Evolutionary conservation across 2,888 invertebrate species (phyloP).

Genomic region (Mythimna vitellina): DNA sequence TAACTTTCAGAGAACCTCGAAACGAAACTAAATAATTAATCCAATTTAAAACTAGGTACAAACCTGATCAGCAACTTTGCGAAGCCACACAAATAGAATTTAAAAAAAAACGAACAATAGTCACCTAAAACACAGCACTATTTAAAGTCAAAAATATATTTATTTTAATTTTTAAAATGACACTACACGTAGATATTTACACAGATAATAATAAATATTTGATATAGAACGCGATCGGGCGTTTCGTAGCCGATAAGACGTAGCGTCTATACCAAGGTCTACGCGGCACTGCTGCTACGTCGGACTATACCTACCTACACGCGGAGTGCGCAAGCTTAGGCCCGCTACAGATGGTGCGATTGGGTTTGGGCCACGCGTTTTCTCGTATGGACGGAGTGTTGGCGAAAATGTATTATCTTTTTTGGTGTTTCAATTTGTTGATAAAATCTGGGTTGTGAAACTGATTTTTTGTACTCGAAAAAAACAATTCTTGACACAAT

Average conservation of each 20-base stretch:
- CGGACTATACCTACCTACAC: slow-evolving; percentile 50
- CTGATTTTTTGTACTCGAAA: neutral
- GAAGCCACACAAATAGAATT: slow-evolving; percentile 68
- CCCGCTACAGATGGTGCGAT: slow-evolving; percentile 64
- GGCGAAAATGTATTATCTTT: slow-evolving; percentile 25
- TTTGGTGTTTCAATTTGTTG: slow-evolving; percentile 35
- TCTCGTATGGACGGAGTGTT: slow-evolving; percentile 13
- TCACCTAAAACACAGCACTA: slow-evolving; percentile 69
- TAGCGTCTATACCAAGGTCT: slow-evolving; percentile 75
- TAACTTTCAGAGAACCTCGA: slow-evolving; percentile 38
- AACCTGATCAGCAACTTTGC: slow-evolving; percentile 65
- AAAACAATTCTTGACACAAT: neutral
- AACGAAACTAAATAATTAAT: slow-evolving; percentile 64
- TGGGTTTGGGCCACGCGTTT: slow-evolving; percentile 26
- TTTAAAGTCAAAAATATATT: slow-evolving; percentile 31
- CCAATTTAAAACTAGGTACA: slow-evolving; percentile 68
- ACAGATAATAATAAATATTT: slow-evolving; percentile 48
- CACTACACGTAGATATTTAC: slow-evolving; percentile 61
- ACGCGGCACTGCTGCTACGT: slow-evolving; percentile 79
- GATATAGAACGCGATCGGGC: slow-evolving; percentile 64
- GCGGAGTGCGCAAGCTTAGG: slow-evolving; percentile 76
- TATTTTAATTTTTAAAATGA: slow-evolving; percentile 20
- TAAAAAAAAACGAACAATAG: slow-evolving; percentile 45
- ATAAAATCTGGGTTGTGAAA: slow-evolving; percentile 8
- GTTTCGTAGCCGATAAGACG: slow-evolving; percentile 72